Conservation (phyloP, 2,888 invertebrate genomes). For the Tricholauxania praeusta region DNA sequence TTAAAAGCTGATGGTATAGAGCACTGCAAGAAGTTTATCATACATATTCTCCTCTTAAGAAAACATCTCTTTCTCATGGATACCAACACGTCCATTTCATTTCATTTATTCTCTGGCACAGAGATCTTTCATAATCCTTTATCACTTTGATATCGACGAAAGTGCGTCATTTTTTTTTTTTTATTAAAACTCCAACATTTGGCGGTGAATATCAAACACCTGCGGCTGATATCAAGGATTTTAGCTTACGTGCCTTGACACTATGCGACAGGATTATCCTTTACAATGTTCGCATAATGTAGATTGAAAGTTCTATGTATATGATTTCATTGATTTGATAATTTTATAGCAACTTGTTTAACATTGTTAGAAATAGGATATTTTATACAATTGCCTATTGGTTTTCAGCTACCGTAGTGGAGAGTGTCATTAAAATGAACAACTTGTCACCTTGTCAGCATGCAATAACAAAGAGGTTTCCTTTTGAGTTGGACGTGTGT, state of each 20-base stretch:
- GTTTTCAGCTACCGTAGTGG: background rate
- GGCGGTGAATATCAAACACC: background rate
- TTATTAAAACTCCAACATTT: background rate
- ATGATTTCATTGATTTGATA: background rate
- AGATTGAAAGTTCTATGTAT: background rate
- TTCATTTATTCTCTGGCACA: no score
- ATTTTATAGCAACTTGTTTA: background rate
- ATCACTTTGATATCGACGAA: background rate
- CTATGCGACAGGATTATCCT: conserved; percentile 19
- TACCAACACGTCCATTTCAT: no score
- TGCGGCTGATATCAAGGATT: conserved; percentile 12
- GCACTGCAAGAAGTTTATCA: no score
- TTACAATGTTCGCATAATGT: background rate
- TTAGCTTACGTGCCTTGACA: conserved; percentile 9
- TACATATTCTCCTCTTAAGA: no score
- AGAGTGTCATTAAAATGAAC: background rate
- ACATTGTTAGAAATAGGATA: background rate
- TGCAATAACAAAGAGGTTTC: background rate
- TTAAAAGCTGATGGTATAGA: no score
- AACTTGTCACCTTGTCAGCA: background rate
- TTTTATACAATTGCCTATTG: background rate
- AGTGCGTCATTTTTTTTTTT: background rate
- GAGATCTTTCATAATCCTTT: background rate
- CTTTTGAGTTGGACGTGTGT: background rate
- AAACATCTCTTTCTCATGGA: no score